Conservation (phyloP, 1,140 invertebrate species). For the Plutomurus gul region DNA sequence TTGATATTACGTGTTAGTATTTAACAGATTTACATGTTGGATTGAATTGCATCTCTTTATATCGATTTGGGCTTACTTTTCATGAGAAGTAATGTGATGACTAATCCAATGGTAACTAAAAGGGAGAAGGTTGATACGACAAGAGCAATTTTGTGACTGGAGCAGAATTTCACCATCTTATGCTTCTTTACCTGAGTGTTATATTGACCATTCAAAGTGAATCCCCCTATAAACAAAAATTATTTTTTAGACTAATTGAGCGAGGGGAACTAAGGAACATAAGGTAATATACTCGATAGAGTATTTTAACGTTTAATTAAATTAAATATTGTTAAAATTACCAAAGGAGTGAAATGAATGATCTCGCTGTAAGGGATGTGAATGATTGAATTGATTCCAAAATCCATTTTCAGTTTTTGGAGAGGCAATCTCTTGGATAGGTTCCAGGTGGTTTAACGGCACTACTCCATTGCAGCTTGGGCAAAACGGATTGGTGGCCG, state of each 20-base stretch:
- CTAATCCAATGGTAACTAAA: constrained; percentile 52
- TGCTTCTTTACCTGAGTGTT: constrained; percentile 43
- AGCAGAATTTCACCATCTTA: constrained; percentile 48
- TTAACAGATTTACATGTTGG: not conserved
- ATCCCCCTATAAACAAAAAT: constrained; percentile 41
- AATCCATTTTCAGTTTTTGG: constrained; percentile 35
- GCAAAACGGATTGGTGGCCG: constrained; percentile 32
- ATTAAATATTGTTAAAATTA: too few relatives aligned
- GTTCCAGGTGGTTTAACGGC: constrained; percentile 41
- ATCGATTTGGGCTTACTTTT: constrained; percentile 47
- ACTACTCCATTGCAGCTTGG: constrained; percentile 50
- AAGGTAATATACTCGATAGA: not conserved
- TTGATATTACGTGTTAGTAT: not conserved
- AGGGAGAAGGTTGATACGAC: constrained; percentile 54
- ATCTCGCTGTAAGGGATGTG: constrained; percentile 46
- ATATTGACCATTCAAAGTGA: constrained; percentile 52
- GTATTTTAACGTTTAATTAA: too few relatives aligned
- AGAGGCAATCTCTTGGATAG: not conserved
- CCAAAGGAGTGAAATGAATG: constrained; percentile 49
- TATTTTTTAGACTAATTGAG: not conserved
- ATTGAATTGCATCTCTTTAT: not conserved
- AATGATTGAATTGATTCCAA: constrained; percentile 41
- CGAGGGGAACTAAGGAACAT: too few relatives aligned
- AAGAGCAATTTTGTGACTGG: constrained; percentile 53
- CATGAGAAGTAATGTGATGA: constrained; percentile 53